Conservation (phyloP, 2,888 invertebrate genomes). For the Litoditis marina region DNA sequence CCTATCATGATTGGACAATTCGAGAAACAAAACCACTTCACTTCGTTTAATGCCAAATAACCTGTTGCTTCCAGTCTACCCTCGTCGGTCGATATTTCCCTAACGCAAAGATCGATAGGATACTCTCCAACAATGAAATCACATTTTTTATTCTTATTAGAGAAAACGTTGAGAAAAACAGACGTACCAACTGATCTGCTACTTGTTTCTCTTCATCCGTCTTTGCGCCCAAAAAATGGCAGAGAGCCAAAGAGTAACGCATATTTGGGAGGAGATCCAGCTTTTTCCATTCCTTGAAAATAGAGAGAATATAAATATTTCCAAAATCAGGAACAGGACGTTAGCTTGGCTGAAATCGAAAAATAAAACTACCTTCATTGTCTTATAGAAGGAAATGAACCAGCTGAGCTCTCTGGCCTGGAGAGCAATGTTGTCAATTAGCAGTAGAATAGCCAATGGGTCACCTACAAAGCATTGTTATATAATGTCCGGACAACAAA, state of each 20-base stretch:
- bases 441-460: conserved; percentile 75
- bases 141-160: no score
- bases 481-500: no score
- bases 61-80: no score
- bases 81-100: no score
- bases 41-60: neutral
- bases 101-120: no score
- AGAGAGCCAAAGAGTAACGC: conserved; percentile 78
- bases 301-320: neutral
- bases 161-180: conserved; percentile 1
- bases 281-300: conserved; percentile 68
- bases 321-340: neutral
- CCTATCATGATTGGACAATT: no score
- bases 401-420: conserved; percentile 74
- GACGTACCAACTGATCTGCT: conserved; percentile 67
- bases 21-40: no score
- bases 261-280: conserved; percentile 81
- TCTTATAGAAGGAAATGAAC: conserved; percentile 67
- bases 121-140: no score
- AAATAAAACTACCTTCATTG: conserved; percentile 62
- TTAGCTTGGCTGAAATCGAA: neutral
- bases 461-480: conserved; percentile 66
- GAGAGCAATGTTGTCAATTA: conserved; percentile 80
- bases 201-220: conserved; percentile 39
- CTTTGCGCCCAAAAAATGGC: conserved; percentile 65